Base-by-base conservation (phyloP, 2,888 invertebrate genomes). In the Heliconius ethilla region DNA sequence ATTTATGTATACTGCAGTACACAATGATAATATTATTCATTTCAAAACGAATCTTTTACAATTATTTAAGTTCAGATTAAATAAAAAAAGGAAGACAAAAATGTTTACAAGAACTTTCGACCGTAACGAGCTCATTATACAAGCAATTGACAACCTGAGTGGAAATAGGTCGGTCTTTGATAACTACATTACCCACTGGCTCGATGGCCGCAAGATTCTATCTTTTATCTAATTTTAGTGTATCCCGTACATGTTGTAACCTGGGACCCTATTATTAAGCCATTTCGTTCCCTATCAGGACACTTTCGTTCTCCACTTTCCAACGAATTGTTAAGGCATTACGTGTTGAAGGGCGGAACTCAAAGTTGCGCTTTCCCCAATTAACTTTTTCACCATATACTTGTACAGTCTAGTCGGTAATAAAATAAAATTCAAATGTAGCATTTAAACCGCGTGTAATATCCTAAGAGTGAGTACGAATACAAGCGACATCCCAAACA, bases 391-490 rank as follows among this genome's bases (percentile, higher is more conserved):
- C 33, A 33, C 33, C 33, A 9, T 33, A 33, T 40, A 40, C 10
- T 11, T 40, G 40, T 3, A 55, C 0, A 55, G 22, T 33, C 22
- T 7, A 55, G 55, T 33, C 33, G 33, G 33, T 33, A 51, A 51
- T 0, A 11, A 72, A 65, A 77, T 63, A 78, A 80, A 66, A 79
- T 76, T 76, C 75, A 80, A 73, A 77, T 75, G 72, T 70, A 63
- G 66, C 75, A 75, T 62, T 77, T 77, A 77, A 78, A 79, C 33
- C 72, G 70, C 65, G 25, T 76, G 69, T 78, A 78, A 81, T 80
- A 62, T 75, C 55, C 70, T 78, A 82, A 82, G 82, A 82, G 83
- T 80, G 80, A 81, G 77, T 67, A 69, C 80, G 81, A 81, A 70
- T 74, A 72, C 79, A 78, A 59, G 55, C 75, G 75, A 70, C 40